Conservation (phyloP, 2,113 vertebrate genomes). For the Grammomys dolichurus region DNA sequence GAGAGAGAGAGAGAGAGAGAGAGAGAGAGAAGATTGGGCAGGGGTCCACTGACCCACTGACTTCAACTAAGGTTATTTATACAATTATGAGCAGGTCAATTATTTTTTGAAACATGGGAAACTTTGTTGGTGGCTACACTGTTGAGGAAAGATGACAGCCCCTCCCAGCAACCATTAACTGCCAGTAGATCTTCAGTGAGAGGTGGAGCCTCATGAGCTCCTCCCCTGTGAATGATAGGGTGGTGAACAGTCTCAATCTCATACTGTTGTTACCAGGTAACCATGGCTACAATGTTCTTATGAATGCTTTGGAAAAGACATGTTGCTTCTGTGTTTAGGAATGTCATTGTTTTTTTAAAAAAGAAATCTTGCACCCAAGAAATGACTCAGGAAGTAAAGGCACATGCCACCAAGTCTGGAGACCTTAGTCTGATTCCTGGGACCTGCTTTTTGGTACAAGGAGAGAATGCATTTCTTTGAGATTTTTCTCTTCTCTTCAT, state of each 20-base stretch:
- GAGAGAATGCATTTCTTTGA: not conserved
- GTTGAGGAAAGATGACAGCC: not conserved
- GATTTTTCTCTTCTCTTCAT: not conserved
- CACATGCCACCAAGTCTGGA: not conserved
- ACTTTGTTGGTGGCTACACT: not conserved
- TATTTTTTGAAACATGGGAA: not conserved
- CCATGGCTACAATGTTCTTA: not conserved
- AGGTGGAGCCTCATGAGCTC: not conserved
- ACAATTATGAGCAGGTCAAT: not conserved
- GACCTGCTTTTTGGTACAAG: not conserved
- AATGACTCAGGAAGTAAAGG: not conserved
- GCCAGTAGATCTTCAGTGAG: not conserved
- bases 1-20: no score
- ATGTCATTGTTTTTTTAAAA: slow-evolving; percentile 10
- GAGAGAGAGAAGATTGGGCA: no score
- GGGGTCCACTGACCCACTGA: no score
- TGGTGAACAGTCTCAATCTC: not conserved
- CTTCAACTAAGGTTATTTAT: no score
- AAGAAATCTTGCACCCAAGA: not conserved
- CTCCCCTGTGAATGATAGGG: not conserved
- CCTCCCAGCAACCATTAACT: not conserved
- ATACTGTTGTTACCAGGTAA: not conserved
- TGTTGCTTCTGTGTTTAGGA: not conserved
- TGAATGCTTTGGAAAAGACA: not conserved
- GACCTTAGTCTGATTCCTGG: not conserved